These are phyloP conservation scores for Merops nubicus DNA, from an alignment of 2,113 vertebrate species.

Conservation along the genomic window DNA sequence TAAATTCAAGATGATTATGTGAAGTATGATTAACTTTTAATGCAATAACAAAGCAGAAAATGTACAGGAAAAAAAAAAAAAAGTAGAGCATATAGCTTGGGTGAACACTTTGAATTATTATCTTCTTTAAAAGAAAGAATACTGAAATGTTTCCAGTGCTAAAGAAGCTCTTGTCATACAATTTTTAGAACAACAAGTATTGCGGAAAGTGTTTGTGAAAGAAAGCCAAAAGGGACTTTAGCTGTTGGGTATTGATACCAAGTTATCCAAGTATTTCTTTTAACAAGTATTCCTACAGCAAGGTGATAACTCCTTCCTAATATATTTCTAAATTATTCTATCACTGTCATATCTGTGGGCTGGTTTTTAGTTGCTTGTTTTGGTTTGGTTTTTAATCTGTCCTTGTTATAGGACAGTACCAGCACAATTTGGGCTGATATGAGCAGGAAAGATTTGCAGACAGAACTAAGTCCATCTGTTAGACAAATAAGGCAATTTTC, in stretches of 20 bases:
- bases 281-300: background rate
- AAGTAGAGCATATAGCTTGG: background rate
- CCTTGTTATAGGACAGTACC: background rate
- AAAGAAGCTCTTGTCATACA: background rate
- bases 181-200: background rate
- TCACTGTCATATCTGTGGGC: background rate
- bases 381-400: background rate
- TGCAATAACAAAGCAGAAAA: background rate
- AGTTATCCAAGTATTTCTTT: background rate
- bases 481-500: background rate
- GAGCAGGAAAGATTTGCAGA: background rate
- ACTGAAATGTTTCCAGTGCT: background rate
- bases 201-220: background rate
- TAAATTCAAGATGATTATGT: conserved; percentile 14
- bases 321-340: background rate
- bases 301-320: background rate
- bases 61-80: background rate
- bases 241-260: background rate
- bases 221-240: background rate
- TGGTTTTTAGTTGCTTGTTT: accelerated
- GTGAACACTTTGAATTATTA: background rate
- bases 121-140: background rate
- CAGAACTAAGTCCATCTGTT: background rate
- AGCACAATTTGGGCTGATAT: background rate
- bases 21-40: conserved; percentile 31